Evolutionary conservation across 64 coral and sea anemone genomes (phyloP), one percentile per base, ranked within the genome.

Genomic region (Actinia equina): DNA sequence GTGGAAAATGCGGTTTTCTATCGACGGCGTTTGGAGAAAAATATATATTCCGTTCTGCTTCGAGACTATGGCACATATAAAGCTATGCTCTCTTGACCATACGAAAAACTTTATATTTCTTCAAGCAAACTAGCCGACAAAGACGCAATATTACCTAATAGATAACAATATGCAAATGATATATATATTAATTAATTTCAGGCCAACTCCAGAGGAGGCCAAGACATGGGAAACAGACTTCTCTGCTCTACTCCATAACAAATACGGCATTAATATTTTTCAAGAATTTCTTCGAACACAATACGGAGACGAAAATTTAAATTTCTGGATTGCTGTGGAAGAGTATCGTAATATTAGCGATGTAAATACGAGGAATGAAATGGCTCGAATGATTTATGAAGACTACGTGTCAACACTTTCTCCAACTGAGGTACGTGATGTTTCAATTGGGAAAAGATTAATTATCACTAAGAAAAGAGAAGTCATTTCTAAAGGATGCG

Each of bases 261-360:
- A 95, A 51, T 99, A 95, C 88, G 97, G 97, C 23, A 45, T 99
- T 52, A 84, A 84, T 23, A 69, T 93, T 62, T 99, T 99, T 84
- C 93, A 95, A 81, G 97, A 99, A 25, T 99, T 99, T 69, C 86
- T 99, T 59, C 94, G 86, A 25, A 87, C 93, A 6, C 97, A 99
- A 52, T 95, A 99, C 85, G 93, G 90, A 37, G 91, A 92, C 20
- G 97, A 99, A 86, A 99, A 99, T 82, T 86, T 99, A 22, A 95
- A 89, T 85, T 99, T 99, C 62, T 99, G 97, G 97, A 76, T 99
- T 37, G 94, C 93, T 26, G 97, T 99, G 13, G 97, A 99, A 85
- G 91, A 95, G 17, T 99, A 99, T 88, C 95, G 93, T 52, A 89
- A 52, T 80, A 87, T 86, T 37, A 44, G 76, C 3, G 87, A 77